Evolutionary conservation across 2,797 vertebrate genomes (phyloP), one percentile per base, ranked within the genome.

Genomic region (Sebastes steindachneri): DNA sequence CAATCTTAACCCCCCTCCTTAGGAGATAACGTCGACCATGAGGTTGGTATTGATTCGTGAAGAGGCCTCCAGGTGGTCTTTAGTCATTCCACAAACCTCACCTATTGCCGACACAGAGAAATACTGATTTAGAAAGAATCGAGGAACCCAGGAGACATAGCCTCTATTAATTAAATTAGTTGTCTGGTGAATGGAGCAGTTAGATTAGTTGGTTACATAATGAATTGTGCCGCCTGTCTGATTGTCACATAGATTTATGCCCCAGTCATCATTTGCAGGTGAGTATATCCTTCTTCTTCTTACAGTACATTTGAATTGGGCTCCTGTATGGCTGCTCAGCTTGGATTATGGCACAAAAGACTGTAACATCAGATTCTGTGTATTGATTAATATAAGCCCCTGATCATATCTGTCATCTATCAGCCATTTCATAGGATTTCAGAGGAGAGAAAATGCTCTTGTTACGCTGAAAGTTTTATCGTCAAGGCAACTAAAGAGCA

Each of bases 41-140:
- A 92, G 93, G 91, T 89, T 86, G 83, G 62, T 93, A 94, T 94
- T 85, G 92, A 94, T 95, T 88, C 54, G 83, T 85, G 86, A 88
- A 90, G 81, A 86, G 85, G 91, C 91, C 93, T 93, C 92, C 86
- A 91, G 93, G 93, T 93, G 91, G 90, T 94, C 92, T 94, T 95
- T 86, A 93, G 88, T 94, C 92, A 92, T 87, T 86, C 79, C 75
- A 66, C 86, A 92, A 93, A 90, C 92, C 87, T 93, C 86, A 88
- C 88, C 84, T 88, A 89, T 81, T 19, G 57, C 78, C 58, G 57
- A 85, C 73, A 58, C 81, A 83, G 68, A 78, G 58, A 89, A 91
- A 91, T 74, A 88, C 86, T 77, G 80, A 89, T 90, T 88, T 77
- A 69, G 77, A 83, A 81, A 66, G 70, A 83, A 84, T 73, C 12